Evolutionary conservation across 2,888 invertebrate species (phyloP).

Genomic region (Ophion ellenae): DNA sequence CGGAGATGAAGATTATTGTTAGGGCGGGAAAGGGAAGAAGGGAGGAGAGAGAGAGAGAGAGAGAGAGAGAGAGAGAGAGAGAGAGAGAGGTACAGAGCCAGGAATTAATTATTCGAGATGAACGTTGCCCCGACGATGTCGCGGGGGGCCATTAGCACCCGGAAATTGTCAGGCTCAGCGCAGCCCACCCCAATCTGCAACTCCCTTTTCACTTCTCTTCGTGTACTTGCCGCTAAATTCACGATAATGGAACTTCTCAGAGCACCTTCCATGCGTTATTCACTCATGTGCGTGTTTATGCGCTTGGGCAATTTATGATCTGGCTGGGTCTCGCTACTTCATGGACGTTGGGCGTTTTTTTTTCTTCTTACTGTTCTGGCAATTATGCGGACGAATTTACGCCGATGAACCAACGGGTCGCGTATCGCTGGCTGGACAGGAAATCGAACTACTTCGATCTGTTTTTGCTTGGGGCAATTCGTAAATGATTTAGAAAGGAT

Average conservation of each 20-base stretch:
- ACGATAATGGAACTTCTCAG: slow-evolving; percentile 53
- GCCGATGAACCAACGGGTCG: too few relatives aligned
- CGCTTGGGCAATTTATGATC: slow-evolving; percentile 31
- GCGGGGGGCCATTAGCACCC: slow-evolving; percentile 80
- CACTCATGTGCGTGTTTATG: slow-evolving; percentile 30
- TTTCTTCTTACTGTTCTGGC: too few relatives aligned
- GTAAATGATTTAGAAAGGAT: too few relatives aligned
- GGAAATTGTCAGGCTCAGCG: slow-evolving; percentile 81
- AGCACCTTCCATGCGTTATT: slow-evolving; percentile 33
- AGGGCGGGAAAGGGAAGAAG: neutral
- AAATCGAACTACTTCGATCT: too few relatives aligned
- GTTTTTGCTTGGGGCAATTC: too few relatives aligned
- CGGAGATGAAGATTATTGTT: neutral
- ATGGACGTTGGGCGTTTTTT: too few relatives aligned
- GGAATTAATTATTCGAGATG: slow-evolving; percentile 82
- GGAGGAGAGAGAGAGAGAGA: slow-evolving; percentile 32
- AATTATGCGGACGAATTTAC: too few relatives aligned
- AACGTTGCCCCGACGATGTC: slow-evolving; percentile 75
- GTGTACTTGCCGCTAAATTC: slow-evolving; percentile 43
- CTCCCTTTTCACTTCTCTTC: slow-evolving; percentile 38
- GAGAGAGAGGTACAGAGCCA: slow-evolving; percentile 59
- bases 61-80: slow-evolving; percentile 22
- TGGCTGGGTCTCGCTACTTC: too few relatives aligned
- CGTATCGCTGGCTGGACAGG: too few relatives aligned
- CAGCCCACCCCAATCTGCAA: slow-evolving; percentile 59